Conservation (phyloP, 2,797 vertebrate species). For the Falco biarmicus region DNA sequence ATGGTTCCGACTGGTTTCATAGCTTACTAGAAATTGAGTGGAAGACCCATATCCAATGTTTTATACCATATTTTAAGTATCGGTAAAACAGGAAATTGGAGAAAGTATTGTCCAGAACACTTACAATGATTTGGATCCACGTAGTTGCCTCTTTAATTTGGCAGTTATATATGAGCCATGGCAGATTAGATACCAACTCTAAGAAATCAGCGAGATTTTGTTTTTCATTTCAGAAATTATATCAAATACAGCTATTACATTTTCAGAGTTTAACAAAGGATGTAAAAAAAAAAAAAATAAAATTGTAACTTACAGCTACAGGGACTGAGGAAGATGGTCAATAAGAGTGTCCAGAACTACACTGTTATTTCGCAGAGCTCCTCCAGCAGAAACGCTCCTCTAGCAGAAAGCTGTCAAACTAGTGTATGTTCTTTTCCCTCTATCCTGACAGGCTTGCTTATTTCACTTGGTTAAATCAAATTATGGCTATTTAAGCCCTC, state of each 20-base stretch:
- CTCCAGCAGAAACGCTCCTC: background rate
- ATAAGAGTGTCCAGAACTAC: background rate
- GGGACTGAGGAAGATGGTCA: background rate
- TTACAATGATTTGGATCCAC: background rate
- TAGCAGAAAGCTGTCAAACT: background rate
- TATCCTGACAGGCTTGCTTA: background rate
- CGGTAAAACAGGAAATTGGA: background rate
- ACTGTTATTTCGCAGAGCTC: background rate
- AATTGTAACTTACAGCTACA: background rate
- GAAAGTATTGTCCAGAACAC: background rate
- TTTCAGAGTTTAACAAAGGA: background rate
- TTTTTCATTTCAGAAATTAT: background rate
- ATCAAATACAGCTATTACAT: background rate
- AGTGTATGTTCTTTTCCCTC: background rate
- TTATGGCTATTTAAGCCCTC: background rate
- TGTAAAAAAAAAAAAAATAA: background rate
- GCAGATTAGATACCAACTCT: background rate
- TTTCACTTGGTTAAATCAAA: background rate
- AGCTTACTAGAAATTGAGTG: background rate
- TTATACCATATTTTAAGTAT: background rate
- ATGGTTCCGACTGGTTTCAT: background rate
- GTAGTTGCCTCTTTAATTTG: background rate
- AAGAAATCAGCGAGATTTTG: background rate
- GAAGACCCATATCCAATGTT: background rate
- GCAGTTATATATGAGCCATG: fast-evolving